Conservation (phyloP, 1,140 invertebrate species). For the Bursaphelenchus mucronatus region DNA sequence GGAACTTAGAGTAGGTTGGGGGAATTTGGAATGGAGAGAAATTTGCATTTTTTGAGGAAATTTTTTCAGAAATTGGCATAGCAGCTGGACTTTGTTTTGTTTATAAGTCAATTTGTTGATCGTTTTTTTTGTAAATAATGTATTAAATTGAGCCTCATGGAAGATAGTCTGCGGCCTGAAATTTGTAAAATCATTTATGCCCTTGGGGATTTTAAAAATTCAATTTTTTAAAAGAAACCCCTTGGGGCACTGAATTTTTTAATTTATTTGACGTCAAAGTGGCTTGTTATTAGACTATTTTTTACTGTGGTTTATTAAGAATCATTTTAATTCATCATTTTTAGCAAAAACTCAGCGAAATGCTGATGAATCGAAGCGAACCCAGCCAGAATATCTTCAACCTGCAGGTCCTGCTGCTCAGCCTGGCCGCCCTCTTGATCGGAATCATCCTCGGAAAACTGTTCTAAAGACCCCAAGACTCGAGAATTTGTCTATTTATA, state of each 20-base stretch:
- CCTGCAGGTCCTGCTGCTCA: slow-evolving; percentile 31
- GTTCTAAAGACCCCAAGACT: slow-evolving; percentile 20
- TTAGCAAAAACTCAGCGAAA: slow-evolving; percentile 16
- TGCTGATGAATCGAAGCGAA: background rate
- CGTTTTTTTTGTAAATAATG: too few relatives aligned
- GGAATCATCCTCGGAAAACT: slow-evolving; percentile 40
- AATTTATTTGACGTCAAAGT: slow-evolving; percentile 27
- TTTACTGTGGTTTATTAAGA: slow-evolving; percentile 17
- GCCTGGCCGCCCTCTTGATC: slow-evolving; percentile 32
- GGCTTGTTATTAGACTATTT: slow-evolving; percentile 21
- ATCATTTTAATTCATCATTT: slow-evolving; percentile 9
- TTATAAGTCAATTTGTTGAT: too few relatives aligned
- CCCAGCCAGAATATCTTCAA: slow-evolving; percentile 4
- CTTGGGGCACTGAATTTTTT: slow-evolving; percentile 15
- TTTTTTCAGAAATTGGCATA: too few relatives aligned
- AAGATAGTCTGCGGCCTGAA: too few relatives aligned
- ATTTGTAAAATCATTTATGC: too few relatives aligned
- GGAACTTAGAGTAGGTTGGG: too few relatives aligned
- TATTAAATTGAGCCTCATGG: too few relatives aligned
- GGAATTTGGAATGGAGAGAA: too few relatives aligned
- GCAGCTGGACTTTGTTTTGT: too few relatives aligned
- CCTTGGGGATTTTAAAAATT: too few relatives aligned
- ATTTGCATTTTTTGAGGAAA: too few relatives aligned
- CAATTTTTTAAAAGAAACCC: background rate
- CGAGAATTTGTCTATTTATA: too few relatives aligned